phyloP scores from a whole-genome alignment of 2,888 invertebrate species.

The Drosophila eohydei region DNA sequence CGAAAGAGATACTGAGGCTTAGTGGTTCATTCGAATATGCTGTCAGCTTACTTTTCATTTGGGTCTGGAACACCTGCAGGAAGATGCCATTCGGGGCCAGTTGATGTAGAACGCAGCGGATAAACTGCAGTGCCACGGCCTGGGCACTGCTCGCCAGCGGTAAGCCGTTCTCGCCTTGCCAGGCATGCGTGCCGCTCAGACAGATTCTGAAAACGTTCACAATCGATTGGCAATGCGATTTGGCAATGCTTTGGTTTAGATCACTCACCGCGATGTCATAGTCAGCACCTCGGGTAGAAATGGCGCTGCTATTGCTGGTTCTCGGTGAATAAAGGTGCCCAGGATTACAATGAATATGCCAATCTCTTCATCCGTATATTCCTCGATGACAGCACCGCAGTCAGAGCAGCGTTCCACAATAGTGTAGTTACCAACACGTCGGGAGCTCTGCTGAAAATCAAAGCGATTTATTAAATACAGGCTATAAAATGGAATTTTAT shows the following conservation, averaged over 20 bases:
- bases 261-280: constrained; percentile 91
- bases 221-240: neutral
- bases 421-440: constrained; percentile 89
- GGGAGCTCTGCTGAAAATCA: constrained; percentile 86
- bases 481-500: neutral
- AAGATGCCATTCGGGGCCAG: constrained; percentile 98
- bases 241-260: too few species aligned
- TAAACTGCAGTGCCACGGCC: constrained; percentile 98
- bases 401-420: constrained; percentile 91
- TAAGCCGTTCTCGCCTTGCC: constrained; percentile 94
- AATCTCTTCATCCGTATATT: constrained; percentile 98
- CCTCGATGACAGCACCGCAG: constrained; percentile 94
- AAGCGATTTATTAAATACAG: neutral
- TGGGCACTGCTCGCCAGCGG: constrained; percentile 97
- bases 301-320: constrained; percentile 97
- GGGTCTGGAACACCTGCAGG: constrained; percentile 96
- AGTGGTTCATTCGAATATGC: too few species aligned
- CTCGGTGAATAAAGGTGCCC: constrained; percentile 98
- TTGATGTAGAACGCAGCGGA: constrained; percentile 98
- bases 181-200: constrained; percentile 91
- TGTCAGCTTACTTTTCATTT: constrained; percentile 89
- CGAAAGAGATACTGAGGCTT: neutral
- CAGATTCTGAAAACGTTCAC: constrained; percentile 54
- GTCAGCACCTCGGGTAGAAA: constrained; percentile 95
- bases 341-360: constrained; percentile 96